phyloP scores from a whole-genome alignment of 1,140 invertebrate genomes.

The Calosoma granatense region DNA sequence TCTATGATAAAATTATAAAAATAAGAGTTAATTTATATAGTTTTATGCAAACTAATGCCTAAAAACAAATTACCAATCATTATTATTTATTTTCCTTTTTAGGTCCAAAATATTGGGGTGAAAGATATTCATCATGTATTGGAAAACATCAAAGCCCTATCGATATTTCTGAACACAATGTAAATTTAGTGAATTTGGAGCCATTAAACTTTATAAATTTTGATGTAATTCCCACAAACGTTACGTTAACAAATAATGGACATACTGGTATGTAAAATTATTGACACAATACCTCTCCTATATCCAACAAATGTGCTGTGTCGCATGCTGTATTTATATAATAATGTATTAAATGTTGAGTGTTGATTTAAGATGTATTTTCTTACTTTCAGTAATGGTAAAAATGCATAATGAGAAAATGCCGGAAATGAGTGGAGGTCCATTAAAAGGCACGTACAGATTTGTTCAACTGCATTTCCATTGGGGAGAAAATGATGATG shows the following conservation, averaged over 20 bases:
- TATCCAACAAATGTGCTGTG: background rate
- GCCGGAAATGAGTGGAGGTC: slow-evolving; percentile 53
- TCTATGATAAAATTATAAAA: no score
- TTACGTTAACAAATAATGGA: slow-evolving; percentile 60
- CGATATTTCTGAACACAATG: slow-evolving; percentile 61
- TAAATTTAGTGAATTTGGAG: slow-evolving; percentile 44
- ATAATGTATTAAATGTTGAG: no score
- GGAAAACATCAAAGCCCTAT: slow-evolving; percentile 78
- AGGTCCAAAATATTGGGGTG: slow-evolving; percentile 63
- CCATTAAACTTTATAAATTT: slow-evolving; percentile 47
- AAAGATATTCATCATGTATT: slow-evolving; percentile 52
- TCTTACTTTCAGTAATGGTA: slow-evolving; percentile 42
- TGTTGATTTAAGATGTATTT: background rate
- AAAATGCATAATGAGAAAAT: slow-evolving; percentile 40
- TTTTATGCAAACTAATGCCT: no score
- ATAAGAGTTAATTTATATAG: no score
- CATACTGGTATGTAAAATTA: slow-evolving; percentile 46
- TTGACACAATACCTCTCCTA: background rate
- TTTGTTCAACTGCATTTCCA: slow-evolving; percentile 78
- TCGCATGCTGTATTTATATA: slow-evolving; percentile 8
- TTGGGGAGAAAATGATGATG: slow-evolving; percentile 66
- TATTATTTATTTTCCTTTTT: slow-evolving; percentile 14
- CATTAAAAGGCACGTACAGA: slow-evolving; percentile 55
- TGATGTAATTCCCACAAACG: slow-evolving; percentile 39
- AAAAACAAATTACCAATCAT: no score